Evolutionary conservation across 2,797 vertebrate species (phyloP).

Genomic region (Botia kubotai): DNA sequence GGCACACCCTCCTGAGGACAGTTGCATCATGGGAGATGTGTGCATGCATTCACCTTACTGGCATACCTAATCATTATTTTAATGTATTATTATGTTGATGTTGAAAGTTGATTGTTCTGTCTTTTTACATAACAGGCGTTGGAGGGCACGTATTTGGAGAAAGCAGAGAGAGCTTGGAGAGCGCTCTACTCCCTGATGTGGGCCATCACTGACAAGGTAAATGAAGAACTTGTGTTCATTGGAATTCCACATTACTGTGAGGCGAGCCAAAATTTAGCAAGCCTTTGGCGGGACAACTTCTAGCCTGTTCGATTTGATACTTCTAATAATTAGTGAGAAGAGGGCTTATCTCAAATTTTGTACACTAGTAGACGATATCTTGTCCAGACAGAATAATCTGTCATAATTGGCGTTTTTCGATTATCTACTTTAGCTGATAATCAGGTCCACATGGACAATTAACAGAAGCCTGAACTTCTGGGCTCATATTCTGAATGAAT

Average conservation of each 20-base stretch:
- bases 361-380: background rate
- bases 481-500: too few relatives aligned
- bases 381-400: background rate
- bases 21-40: slow-evolving; percentile 1
- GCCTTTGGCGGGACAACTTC: background rate
- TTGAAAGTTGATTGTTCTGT: slow-evolving; percentile 25
- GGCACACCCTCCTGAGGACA: background rate
- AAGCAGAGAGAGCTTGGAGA: slow-evolving; percentile 68
- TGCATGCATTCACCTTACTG: slow-evolving; percentile 1
- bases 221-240: background rate
- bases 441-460: background rate
- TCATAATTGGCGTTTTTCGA: background rate
- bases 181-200: slow-evolving; percentile 81
- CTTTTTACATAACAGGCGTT: slow-evolving; percentile 74
- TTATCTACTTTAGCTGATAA: background rate
- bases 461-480: background rate
- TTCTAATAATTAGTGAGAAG: slow-evolving; percentile 4
- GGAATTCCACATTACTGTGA: background rate
- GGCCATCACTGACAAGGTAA: slow-evolving; percentile 81
- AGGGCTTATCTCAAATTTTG: background rate
- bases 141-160: slow-evolving; percentile 85
- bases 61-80: slow-evolving; percentile 10
- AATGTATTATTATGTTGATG: slow-evolving; percentile 17
- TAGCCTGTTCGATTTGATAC: slow-evolving; percentile 2
- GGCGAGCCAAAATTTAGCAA: slow-evolving; percentile 23